Percentiles rank a stretch among this genome's conserved stretches.
These are phyloP conservation scores for Heterotis niloticus DNA, from an alignment of 2,113 vertebrate genomes.

Conservation along the genomic window DNA sequence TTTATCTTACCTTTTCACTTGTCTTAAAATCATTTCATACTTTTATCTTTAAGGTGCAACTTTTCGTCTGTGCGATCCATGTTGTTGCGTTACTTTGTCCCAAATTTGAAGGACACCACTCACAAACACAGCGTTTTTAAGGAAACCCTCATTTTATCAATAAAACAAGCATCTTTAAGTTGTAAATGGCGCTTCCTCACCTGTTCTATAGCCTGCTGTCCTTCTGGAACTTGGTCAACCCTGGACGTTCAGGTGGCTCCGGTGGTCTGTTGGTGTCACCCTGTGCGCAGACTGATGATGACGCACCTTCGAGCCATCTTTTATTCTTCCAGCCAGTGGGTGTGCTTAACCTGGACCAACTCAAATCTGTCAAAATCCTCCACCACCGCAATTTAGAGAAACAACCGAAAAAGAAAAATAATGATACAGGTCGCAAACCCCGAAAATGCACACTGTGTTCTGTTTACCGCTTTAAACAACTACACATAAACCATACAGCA, in stretches of 20 bases:
- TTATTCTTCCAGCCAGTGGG: slow-evolving; percentile 28
- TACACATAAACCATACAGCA: not conserved
- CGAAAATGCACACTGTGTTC: not conserved
- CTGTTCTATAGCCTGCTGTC: not conserved
- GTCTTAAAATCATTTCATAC: no score
- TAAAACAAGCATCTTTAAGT: not conserved
- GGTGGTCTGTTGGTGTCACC: slow-evolving; percentile 6
- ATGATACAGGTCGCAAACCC: not conserved
- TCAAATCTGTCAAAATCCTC: not conserved
- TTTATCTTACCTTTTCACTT: no score
- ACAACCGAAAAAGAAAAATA: not conserved
- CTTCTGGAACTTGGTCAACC: not conserved
- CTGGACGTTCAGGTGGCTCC: not conserved
- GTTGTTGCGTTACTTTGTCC: no score
- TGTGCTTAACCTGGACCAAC: slow-evolving; percentile 18
- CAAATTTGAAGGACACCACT: no score
- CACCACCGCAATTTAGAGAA: not conserved
- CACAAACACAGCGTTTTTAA: no score
- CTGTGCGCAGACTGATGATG: slow-evolving; percentile 21
- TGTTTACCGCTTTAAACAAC: not conserved
- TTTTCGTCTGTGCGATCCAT: no score
- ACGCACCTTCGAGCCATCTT: slow-evolving; percentile 22
- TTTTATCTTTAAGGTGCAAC: no score
- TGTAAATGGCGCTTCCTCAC: not conserved
- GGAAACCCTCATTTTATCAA: not conserved